Evolutionary conservation across 2,797 vertebrate genomes (phyloP).

Genomic region (Acrocephalus scirpaceus): DNA sequence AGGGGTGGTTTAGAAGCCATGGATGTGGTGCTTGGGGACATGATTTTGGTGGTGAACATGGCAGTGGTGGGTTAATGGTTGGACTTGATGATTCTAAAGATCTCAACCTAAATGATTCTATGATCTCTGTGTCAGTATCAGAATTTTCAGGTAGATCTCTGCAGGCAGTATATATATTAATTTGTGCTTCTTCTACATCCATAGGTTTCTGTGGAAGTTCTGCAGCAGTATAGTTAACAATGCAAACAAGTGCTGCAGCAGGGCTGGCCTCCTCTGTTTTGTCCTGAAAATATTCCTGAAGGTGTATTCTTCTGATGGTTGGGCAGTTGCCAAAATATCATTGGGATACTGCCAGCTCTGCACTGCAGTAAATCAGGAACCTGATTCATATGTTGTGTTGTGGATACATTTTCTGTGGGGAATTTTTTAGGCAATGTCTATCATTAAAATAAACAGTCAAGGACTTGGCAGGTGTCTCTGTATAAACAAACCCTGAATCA

Average conservation of each 20-base stretch:
- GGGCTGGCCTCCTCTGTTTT: not conserved
- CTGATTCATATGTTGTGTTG: not conserved
- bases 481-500: not conserved
- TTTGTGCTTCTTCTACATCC: not conserved
- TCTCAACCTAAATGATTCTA: not conserved
- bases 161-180: not conserved
- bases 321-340: not conserved
- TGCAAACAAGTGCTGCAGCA: conserved; percentile 10
- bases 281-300: conserved; percentile 15
- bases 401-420: not conserved
- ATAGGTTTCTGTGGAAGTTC: conserved; percentile 21
- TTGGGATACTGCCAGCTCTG: conserved; percentile 63
- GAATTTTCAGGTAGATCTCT: conserved; percentile 4
- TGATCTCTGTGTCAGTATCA: not conserved
- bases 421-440: not conserved
- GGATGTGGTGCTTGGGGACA: accelerated
- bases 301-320: conserved; percentile 36
- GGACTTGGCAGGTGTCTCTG: not conserved
- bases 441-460: conserved; percentile 23
- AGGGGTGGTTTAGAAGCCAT: accelerated
- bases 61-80: not conserved
- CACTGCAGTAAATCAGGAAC: conserved; percentile 64
- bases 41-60: not conserved
- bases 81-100: not conserved
- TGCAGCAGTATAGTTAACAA: conserved; percentile 37